Conservation (phyloP, 1,140 invertebrate species). For the Mesaphorura yosii region DNA sequence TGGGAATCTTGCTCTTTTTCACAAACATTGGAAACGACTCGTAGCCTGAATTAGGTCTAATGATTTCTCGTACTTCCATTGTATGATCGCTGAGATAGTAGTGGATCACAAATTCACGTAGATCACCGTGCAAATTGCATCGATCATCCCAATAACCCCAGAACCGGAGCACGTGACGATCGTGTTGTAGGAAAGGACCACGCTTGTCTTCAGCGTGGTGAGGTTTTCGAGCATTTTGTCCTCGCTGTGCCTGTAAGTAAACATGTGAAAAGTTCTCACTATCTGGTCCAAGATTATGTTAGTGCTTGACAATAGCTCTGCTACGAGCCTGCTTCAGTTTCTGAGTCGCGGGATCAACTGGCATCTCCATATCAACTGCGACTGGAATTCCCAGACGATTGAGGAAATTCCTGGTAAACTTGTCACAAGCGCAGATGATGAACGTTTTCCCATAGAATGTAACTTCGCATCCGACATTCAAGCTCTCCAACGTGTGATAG, state of each 20-base stretch:
- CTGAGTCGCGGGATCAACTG: conserved; percentile 44
- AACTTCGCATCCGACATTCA: conserved; percentile 63
- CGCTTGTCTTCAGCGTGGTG: conserved; percentile 40
- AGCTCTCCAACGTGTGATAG: conserved; percentile 61
- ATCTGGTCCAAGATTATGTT: background rate
- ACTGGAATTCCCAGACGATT: conserved; percentile 70
- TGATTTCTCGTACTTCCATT: conserved; percentile 68
- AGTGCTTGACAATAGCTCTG: background rate
- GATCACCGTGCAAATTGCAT: conserved; percentile 52
- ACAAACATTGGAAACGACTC: conserved; percentile 59
- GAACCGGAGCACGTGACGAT: conserved; percentile 67
- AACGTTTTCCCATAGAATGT: conserved; percentile 64
- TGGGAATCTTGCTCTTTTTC: conserved; percentile 62
- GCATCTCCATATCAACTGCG: conserved; percentile 51
- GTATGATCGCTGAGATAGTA: conserved; percentile 82
- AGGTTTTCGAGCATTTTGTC: conserved; percentile 43
- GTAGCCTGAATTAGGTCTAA: conserved; percentile 53
- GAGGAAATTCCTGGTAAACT: conserved; percentile 71
- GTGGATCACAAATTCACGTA: conserved; percentile 61
- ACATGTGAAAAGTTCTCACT: background rate
- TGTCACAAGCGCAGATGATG: conserved; percentile 69
- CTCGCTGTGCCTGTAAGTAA: conserved; percentile 31
- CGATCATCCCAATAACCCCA: conserved; percentile 79
- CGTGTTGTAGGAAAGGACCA: conserved; percentile 61
- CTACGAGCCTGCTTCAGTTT: conserved; percentile 38